A percentile compares a stretch with the other conserved stretches of the same genome.
phyloP scores from a whole-genome alignment of 2,888 invertebrate species.

The Epinotia brunnichana region DNA sequence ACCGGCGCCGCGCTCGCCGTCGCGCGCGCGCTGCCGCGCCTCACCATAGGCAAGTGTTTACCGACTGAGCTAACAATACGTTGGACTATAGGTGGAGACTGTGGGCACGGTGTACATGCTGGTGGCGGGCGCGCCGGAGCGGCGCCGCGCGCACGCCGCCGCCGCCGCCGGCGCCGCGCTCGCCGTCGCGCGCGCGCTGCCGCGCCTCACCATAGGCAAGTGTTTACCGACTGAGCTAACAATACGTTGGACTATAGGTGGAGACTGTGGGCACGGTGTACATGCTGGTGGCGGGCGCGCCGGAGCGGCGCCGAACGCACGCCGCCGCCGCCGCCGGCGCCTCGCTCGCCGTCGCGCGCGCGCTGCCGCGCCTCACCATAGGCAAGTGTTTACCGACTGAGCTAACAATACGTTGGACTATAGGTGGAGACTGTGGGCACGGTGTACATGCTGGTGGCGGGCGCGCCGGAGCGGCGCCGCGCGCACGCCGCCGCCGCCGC shows the following conservation, averaged over 20 bases:
- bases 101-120: constrained; percentile 96
- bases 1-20: constrained; percentile 86
- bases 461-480: constrained; percentile 88
- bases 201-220: constrained; percentile 89
- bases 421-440: too few species aligned
- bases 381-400: too few species aligned
- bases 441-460: constrained; percentile 95
- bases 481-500: too few species aligned
- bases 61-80: too few species aligned
- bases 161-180: constrained; percentile 90
- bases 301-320: constrained; percentile 88
- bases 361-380: constrained; percentile 86
- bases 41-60: constrained; percentile 88
- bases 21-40: constrained; percentile 86
- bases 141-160: constrained; percentile 85
- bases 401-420: too few species aligned
- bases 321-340: too few species aligned
- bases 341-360: constrained; percentile 88
- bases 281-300: constrained; percentile 94
- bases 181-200: constrained; percentile 87
- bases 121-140: constrained; percentile 92
- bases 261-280: constrained; percentile 93
- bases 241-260: too few species aligned
- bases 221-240: too few species aligned
- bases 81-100: too few species aligned